These are phyloP conservation scores for Thymelicus sylvestris DNA, from an alignment of 2,888 invertebrate genomes.

Conservation along the genomic window DNA sequence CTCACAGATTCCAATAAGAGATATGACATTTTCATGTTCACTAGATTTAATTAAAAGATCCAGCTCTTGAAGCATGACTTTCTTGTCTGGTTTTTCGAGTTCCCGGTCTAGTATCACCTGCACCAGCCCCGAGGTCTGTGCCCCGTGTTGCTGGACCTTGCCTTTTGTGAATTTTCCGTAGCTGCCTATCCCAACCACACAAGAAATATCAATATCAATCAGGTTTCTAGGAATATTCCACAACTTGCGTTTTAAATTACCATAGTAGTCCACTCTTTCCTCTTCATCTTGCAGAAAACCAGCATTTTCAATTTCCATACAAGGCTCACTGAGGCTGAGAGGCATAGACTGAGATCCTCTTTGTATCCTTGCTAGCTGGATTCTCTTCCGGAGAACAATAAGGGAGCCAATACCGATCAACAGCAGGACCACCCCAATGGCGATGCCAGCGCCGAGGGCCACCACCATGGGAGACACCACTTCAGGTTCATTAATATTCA, in stretches of 20 bases:
- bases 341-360: conserved; percentile 84
- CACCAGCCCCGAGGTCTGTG: conserved; percentile 81
- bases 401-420: conserved; percentile 86
- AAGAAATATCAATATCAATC: conserved; percentile 88
- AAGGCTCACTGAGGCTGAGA: conserved; percentile 90
- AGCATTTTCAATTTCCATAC: conserved; percentile 92
- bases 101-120: conserved; percentile 87
- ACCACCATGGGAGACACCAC: conserved; percentile 79
- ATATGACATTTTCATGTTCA: conserved; percentile 89
- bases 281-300: conserved; percentile 91
- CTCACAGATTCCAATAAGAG: conserved; percentile 92
- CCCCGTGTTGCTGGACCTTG: conserved; percentile 86
- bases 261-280: conserved; percentile 88
- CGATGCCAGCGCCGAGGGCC: conserved; percentile 84
- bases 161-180: conserved; percentile 92
- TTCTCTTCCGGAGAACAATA: conserved; percentile 82
- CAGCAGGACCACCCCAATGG: conserved; percentile 89
- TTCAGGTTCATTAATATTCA: conserved; percentile 80
- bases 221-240: conserved; percentile 89
- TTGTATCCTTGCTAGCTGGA: conserved; percentile 75
- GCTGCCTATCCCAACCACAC: conserved; percentile 89
- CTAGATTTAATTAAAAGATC: conserved; percentile 89
- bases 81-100: conserved; percentile 80
- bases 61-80: conserved; percentile 87
- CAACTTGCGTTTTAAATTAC: conserved; percentile 89